Conservation (phyloP, 2,113 vertebrate genomes). For the Pantherophis guttatus region DNA sequence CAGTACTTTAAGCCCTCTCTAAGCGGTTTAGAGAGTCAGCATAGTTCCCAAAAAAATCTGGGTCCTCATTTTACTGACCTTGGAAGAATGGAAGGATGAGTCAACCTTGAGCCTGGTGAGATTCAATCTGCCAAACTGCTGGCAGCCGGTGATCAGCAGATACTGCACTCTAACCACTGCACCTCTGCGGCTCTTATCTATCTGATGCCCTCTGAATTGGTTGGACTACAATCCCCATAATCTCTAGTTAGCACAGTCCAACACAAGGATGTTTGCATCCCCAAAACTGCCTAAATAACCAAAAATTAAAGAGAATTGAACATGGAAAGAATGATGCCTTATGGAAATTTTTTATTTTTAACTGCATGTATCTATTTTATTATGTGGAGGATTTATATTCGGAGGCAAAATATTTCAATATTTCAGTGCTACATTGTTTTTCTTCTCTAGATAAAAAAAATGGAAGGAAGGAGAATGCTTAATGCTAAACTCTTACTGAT, state of each 20-base stretch:
- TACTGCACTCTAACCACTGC: too few species aligned
- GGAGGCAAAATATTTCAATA: constrained; percentile 16
- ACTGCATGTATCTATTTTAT: constrained; percentile 45
- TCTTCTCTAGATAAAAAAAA: constrained; percentile 28
- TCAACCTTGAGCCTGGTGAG: too few species aligned
- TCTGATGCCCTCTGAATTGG: neutral
- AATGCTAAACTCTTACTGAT: neutral
- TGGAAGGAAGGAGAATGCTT: constrained; percentile 9
- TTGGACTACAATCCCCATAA: neutral
- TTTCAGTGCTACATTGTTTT: constrained; percentile 15
- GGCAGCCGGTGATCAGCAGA: too few species aligned
- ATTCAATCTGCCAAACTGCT: too few species aligned
- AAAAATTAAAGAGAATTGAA: constrained; percentile 56
- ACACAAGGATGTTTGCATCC: neutral
- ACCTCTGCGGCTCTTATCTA: too few species aligned
- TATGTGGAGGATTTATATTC: constrained; percentile 52
- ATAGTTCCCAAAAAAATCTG: too few species aligned
- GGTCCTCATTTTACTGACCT: too few species aligned
- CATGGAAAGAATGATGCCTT: constrained; percentile 18
- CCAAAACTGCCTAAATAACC: neutral
- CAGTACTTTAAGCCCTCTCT: too few species aligned
- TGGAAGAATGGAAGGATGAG: too few species aligned
- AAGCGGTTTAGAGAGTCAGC: too few species aligned
- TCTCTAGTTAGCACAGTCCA: neutral
- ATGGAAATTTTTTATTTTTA: constrained; percentile 45